A percentile compares a stretch with the other conserved stretches of the same genome.
phyloP scores from a whole-genome alignment of 2,113 vertebrate genomes.

The Acanthochromis polyacanthus region DNA sequence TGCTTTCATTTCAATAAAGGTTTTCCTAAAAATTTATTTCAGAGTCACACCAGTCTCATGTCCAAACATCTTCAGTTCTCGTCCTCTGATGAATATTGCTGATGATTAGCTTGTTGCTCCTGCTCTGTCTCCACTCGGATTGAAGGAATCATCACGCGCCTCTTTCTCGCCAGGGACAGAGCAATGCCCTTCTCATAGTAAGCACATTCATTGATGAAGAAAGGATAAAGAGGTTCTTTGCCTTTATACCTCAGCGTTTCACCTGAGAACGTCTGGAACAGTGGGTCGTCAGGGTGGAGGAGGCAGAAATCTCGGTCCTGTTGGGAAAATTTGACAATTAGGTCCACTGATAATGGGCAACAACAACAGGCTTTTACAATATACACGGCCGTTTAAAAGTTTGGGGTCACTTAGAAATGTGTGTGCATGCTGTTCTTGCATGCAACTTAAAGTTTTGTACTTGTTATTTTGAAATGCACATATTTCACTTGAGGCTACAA shows the following conservation, averaged over 20 bases:
- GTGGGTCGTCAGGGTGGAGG: constrained; percentile 72
- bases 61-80: constrained; percentile 45
- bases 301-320: constrained; percentile 82
- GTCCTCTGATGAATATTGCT: constrained; percentile 52
- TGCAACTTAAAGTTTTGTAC: no score
- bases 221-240: constrained; percentile 74
- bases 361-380: no score
- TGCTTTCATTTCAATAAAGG: constrained; percentile 65
- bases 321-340: background rate
- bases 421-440: no score
- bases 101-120: constrained; percentile 15
- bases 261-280: constrained; percentile 82
- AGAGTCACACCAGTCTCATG: constrained; percentile 20
- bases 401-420: no score
- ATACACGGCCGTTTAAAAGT: no score
- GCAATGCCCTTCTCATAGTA: constrained; percentile 84
- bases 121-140: constrained; percentile 57
- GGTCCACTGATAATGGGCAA: no score
- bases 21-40: constrained; percentile 45
- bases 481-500: no score
- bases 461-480: no score
- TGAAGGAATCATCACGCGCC: constrained; percentile 60
- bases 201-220: constrained; percentile 83
- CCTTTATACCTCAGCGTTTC: constrained; percentile 75
- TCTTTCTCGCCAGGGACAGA: constrained; percentile 75